These are phyloP conservation scores for Panthera uncia DNA, from an alignment of 2,113 vertebrate species.

Conservation along the genomic window DNA sequence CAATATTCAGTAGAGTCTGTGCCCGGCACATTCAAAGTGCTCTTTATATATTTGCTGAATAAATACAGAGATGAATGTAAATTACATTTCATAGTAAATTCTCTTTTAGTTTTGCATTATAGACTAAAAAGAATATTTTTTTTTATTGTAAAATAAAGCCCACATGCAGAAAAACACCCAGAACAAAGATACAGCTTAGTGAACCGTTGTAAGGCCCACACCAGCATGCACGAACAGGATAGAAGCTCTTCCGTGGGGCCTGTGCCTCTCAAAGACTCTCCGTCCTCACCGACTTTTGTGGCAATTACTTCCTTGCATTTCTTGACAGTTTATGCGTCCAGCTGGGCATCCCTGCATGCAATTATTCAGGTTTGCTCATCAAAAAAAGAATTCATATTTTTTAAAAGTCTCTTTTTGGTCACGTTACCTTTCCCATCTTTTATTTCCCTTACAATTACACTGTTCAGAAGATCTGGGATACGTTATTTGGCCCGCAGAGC, in stretches of 20 bases:
- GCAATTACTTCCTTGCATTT: background rate
- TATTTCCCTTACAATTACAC: background rate
- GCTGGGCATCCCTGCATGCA: rapidly evolving
- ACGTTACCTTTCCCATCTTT: background rate
- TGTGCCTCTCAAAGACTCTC: no score
- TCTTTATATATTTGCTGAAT: background rate
- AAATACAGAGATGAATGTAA: background rate
- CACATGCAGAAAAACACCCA: background rate
- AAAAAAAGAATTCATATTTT: background rate
- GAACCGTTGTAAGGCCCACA: rapidly evolving
- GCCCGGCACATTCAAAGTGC: background rate
- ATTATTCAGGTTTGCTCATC: background rate
- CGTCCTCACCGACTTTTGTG: no score
- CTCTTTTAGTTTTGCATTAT: background rate
- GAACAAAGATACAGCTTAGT: background rate
- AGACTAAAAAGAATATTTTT: background rate
- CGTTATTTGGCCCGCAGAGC: no score
- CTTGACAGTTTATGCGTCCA: background rate
- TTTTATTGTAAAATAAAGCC: background rate
- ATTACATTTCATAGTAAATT: background rate
- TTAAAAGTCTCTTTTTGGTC: background rate
- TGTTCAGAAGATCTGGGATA: background rate
- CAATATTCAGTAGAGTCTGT: background rate
- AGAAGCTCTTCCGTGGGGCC: rapidly evolving
- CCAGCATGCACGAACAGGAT: rapidly evolving